These are phyloP conservation scores for Sphaeramia orbicularis DNA, from an alignment of 2,797 vertebrate genomes.

Conservation along the genomic window DNA sequence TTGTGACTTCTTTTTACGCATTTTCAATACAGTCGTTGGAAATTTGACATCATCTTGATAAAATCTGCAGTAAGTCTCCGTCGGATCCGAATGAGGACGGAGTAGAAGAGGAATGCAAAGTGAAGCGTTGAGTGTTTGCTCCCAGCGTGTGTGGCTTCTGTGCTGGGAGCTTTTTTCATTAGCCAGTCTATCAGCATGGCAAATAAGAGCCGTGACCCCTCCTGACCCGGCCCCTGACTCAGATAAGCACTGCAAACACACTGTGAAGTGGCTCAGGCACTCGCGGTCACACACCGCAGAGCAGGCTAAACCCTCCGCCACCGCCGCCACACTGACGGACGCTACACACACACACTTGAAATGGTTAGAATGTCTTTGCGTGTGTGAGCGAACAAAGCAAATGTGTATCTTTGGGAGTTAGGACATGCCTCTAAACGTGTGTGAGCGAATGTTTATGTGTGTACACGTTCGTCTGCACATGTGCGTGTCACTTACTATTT, in stretches of 20 bases:
- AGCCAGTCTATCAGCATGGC: slow-evolving; percentile 74
- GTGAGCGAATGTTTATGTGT: slow-evolving; percentile 19
- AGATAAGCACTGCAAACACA: slow-evolving; percentile 77
- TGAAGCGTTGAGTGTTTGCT: slow-evolving; percentile 28
- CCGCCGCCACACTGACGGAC: slow-evolving; percentile 45
- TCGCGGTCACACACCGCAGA: slow-evolving; percentile 51
- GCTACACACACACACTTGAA: slow-evolving; percentile 3
- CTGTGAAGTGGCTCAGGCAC: slow-evolving; percentile 58
- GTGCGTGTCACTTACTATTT: slow-evolving; percentile 66
- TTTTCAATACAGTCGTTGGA: slow-evolving; percentile 2
- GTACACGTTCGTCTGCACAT: slow-evolving; percentile 32
- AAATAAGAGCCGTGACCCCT: slow-evolving; percentile 71
- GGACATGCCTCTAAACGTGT: slow-evolving; percentile 10
- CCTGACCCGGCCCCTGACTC: slow-evolving; percentile 66
- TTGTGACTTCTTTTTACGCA: not conserved
- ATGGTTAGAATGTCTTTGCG: not conserved
- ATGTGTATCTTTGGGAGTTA: slow-evolving; percentile 32
- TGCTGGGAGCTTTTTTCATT: slow-evolving; percentile 62
- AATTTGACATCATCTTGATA: slow-evolving; percentile 15
- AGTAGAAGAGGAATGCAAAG: slow-evolving; percentile 18
- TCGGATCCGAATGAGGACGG: not conserved
- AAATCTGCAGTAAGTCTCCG: slow-evolving; percentile 4
- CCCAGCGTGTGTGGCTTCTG: slow-evolving; percentile 38
- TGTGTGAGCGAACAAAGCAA: slow-evolving; percentile 17
- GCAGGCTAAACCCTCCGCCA: slow-evolving; percentile 61